phyloP scores from a whole-genome alignment of 1,140 invertebrate genomes.

The Papilio xuthus region DNA sequence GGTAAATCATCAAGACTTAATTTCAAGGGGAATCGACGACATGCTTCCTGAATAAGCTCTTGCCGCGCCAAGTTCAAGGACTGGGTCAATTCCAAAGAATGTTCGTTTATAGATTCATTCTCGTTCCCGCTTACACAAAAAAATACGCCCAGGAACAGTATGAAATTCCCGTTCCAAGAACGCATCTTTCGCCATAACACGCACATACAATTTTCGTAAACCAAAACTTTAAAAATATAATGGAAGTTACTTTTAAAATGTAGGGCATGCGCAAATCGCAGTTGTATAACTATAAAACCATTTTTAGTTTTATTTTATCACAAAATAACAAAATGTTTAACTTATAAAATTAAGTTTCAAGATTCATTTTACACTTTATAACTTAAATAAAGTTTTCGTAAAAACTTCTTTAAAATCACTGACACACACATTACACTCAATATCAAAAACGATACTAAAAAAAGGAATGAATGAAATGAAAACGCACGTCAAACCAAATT shows the following conservation, averaged over 20 bases:
- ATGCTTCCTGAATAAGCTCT: constrained; percentile 86
- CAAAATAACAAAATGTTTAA: constrained; percentile 33
- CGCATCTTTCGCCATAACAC: constrained; percentile 70
- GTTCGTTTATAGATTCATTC: constrained; percentile 64
- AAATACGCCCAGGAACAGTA: constrained; percentile 60
- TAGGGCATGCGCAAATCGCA: constrained; percentile 53
- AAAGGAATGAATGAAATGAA: constrained; percentile 16
- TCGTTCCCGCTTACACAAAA: constrained; percentile 59
- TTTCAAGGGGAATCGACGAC: constrained; percentile 80
- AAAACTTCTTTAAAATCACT: neutral
- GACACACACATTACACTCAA: neutral
- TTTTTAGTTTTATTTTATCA: neutral
- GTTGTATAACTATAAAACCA: constrained; percentile 7
- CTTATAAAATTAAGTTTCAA: constrained; percentile 35
- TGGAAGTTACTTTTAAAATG: constrained; percentile 51
- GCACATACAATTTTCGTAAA: constrained; percentile 66
- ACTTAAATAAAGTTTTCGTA: constrained; percentile 10
- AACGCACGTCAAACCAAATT: neutral
- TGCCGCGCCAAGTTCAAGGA: constrained; percentile 85
- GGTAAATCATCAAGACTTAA: constrained; percentile 76
- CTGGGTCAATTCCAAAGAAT: constrained; percentile 83
- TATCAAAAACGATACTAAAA: constrained; percentile 12
- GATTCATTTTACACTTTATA: constrained; percentile 3
- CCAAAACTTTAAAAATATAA: constrained; percentile 42
- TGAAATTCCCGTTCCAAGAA: constrained; percentile 51